Evolutionary conservation across 2,888 invertebrate genomes (phyloP).

Genomic region (Seira sanloemensis): DNA sequence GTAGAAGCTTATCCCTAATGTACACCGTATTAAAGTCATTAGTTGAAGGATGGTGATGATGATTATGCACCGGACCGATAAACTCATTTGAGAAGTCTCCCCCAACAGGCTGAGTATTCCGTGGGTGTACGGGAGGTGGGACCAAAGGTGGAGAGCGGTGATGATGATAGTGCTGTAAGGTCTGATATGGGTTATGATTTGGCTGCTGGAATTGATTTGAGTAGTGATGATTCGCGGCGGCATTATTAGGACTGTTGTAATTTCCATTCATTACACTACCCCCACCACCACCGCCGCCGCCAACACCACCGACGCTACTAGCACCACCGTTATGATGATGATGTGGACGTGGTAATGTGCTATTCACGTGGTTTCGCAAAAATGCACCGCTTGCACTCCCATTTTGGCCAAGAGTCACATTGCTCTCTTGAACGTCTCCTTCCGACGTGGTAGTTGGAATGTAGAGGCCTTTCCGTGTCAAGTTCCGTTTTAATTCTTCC

Average conservation of each 20-base stretch:
- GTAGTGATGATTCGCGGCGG: conserved; percentile 42
- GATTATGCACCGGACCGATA: conserved; percentile 47
- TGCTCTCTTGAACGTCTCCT: conserved; percentile 55
- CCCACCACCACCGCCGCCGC: conserved; percentile 21
- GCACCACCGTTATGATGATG: conserved; percentile 43
- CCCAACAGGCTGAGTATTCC: background rate
- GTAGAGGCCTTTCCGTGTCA: conserved; percentile 64
- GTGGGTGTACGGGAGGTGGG: conserved; percentile 47
- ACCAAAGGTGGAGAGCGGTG: conserved; percentile 39
- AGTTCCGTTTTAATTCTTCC: conserved; percentile 63
- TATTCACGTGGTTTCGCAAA: conserved; percentile 56
- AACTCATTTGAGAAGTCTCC: conserved; percentile 45
- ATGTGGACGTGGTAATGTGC: conserved; percentile 56
- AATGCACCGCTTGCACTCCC: conserved; percentile 46
- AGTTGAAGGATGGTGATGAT: conserved; percentile 49
- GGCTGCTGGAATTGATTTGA: conserved; percentile 57
- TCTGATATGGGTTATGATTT: conserved; percentile 67
- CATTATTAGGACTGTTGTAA: conserved; percentile 30
- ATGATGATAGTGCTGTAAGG: conserved; percentile 64
- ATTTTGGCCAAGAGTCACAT: conserved; percentile 27
- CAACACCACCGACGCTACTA: conserved; percentile 7
- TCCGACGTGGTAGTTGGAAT: conserved; percentile 55
- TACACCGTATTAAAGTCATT: conserved; percentile 73
- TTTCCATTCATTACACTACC: conserved; percentile 45
- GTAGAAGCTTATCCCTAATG: conserved; percentile 73